Conservation (phyloP, 2,888 invertebrate species). For the Torymus tubicola region DNA sequence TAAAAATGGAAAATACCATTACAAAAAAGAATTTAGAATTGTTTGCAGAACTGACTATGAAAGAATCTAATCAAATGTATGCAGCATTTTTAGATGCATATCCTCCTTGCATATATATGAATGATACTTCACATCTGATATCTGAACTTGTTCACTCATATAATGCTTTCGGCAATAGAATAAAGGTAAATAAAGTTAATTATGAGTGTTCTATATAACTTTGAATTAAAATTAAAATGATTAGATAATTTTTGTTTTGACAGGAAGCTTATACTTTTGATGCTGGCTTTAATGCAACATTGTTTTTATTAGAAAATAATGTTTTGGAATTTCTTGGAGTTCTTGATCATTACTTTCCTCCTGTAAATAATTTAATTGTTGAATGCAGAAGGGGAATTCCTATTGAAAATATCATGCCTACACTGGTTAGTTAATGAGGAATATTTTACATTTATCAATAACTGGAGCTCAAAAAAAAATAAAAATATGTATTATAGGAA, state of each 20-base stretch:
- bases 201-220: slow-evolving; percentile 47
- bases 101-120: slow-evolving; percentile 96
- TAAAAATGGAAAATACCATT: slow-evolving; percentile 76
- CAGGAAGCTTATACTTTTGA: slow-evolving; percentile 97
- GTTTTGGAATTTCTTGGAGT: slow-evolving; percentile 83
- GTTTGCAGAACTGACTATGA: slow-evolving; percentile 90
- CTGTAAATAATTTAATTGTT: slow-evolving; percentile 71
- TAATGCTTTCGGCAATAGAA: slow-evolving; percentile 83
- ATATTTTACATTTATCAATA: slow-evolving; percentile 47
- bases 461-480: slow-evolving; percentile 33
- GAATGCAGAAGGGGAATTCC: slow-evolving; percentile 80
- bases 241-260: slow-evolving; percentile 58
- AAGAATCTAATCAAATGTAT: slow-evolving; percentile 98
- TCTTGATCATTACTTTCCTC: slow-evolving; percentile 86
- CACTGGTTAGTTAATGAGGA: slow-evolving; percentile 64
- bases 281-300: slow-evolving; percentile 97
- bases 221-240: slow-evolving; percentile 27
- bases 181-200: slow-evolving; percentile 77
- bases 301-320: slow-evolving; percentile 88
- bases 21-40: slow-evolving; percentile 38
- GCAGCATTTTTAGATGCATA: slow-evolving; percentile 94
- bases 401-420: slow-evolving; percentile 66
- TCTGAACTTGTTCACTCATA: slow-evolving; percentile 88
- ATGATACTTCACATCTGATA: slow-evolving; percentile 89
- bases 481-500: slow-evolving; percentile 61